phyloP scores from a whole-genome alignment of 1,140 invertebrate species.

The Lutraria rhynchaena region DNA sequence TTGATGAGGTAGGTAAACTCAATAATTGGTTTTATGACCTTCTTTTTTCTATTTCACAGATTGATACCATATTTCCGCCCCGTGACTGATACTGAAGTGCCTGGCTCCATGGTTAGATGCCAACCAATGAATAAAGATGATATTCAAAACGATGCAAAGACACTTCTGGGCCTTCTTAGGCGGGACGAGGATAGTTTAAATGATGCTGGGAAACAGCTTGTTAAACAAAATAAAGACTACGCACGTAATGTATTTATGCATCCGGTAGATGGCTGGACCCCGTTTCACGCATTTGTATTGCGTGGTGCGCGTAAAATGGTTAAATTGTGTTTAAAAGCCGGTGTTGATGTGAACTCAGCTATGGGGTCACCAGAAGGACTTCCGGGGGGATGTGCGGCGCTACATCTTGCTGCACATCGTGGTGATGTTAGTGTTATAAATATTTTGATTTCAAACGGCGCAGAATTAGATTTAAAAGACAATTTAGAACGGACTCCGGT shows the following conservation, averaged over 20 bases:
- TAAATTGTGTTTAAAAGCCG: conserved; percentile 72
- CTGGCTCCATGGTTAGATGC: conserved; percentile 32
- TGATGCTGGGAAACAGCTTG: conserved; percentile 68
- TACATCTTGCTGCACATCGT: conserved; percentile 77
- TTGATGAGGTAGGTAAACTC: too few species aligned
- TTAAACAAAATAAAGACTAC: conserved; percentile 69
- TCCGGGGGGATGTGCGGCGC: conserved; percentile 71
- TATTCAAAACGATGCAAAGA: conserved; percentile 62
- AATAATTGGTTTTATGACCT: too few species aligned
- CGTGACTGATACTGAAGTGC: not conserved
- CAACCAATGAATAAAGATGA: conserved; percentile 61
- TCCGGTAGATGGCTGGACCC: conserved; percentile 75
- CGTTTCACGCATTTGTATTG: conserved; percentile 77
- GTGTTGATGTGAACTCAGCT: conserved; percentile 69
- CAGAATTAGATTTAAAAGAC: conserved; percentile 65
- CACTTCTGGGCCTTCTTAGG: conserved; percentile 70
- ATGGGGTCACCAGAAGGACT: conserved; percentile 76
- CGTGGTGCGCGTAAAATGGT: conserved; percentile 74
- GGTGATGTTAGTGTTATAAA: conserved; percentile 77
- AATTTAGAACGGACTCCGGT: conserved; percentile 66
- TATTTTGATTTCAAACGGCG: conserved; percentile 70
- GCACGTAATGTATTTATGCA: conserved; percentile 70
- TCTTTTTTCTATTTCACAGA: conserved; percentile 32
- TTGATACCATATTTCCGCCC: conserved; percentile 13
- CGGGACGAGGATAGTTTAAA: conserved; percentile 71